Base-by-base conservation (phyloP, 2,113 vertebrate genomes). In the Crotalus horridus region DNA sequence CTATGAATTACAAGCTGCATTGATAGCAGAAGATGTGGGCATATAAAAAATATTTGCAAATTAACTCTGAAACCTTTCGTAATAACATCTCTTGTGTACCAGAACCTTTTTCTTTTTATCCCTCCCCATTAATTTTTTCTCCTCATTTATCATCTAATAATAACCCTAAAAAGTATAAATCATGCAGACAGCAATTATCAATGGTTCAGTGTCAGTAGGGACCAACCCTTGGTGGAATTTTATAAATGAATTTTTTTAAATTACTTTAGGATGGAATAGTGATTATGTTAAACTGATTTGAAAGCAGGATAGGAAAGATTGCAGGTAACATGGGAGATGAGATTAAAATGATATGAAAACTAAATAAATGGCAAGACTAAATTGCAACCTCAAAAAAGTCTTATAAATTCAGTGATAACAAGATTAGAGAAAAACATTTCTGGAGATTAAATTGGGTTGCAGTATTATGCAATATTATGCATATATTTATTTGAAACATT, bases 1-100 rank as follows among this genome's bases (percentile, higher is more conserved):
- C 90, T 94, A 94, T 93, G 95, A 95, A 96, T 94, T 51, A 51
- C 64, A 96, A 95, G 92, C 48, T 93, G 91, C 94, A 92, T 90
- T 95, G 91, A 56, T 56, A 46, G 13, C 23, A n/a, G 90, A 43
- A 85, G n/a, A 74, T 81, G 51, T 46, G 33, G 17, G 24, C 33
- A 58, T 81, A 33, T 33, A 46, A 24, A 43, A 64, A 29, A 48
- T 69, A 90, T 90, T 90, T 90, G 33, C 15, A 64, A 26, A 43
- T 89, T 39, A 55, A 53, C n/a, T 26, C 48, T 55, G 29, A 81
- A 54, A 51, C n/a, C 11, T 24, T 81, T 81, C 89, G 59, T 94
- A 94, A 92, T 95, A 94, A 93, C n/a, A 93, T 92, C 91, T 91
- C 59, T 39, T 85, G 2, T 89, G 33, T 91, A 81, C 89, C 46